phyloP scores from a whole-genome alignment of 1,140 invertebrate species.

The Saccostrea echinata region DNA sequence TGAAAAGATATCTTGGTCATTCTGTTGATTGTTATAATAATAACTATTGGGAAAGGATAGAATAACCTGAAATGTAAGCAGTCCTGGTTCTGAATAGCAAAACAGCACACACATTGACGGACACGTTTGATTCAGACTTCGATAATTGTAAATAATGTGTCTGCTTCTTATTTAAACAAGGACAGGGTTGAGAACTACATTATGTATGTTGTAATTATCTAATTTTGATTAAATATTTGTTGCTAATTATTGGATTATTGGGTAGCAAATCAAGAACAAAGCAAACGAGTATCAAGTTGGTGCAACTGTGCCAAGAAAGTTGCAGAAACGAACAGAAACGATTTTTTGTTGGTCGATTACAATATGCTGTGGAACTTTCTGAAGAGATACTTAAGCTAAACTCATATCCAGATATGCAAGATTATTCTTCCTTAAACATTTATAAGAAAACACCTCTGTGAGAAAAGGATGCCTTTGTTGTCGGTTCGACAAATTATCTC shows the following conservation, averaged over 20 bases:
- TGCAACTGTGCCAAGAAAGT: too few species aligned
- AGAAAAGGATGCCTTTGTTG: too few species aligned
- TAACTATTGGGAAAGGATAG: not conserved
- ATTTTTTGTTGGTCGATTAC: too few species aligned
- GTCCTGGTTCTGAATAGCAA: not conserved
- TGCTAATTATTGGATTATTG: slow-evolving; percentile 8
- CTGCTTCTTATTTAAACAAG: slow-evolving; percentile 6
- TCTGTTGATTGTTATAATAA: not conserved
- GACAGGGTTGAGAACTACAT: not conserved
- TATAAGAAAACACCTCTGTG: too few species aligned
- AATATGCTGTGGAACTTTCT: too few species aligned
- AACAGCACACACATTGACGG: not conserved
- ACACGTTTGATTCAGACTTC: not conserved
- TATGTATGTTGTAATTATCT: not conserved
- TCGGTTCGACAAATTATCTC: too few species aligned
- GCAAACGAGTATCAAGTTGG: too few species aligned
- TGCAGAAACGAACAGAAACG: too few species aligned
- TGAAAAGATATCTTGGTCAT: not conserved
- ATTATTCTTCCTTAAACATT: too few species aligned
- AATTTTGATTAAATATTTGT: slow-evolving; percentile 10
- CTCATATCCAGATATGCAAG: too few species aligned
- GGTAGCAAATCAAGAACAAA: not conserved
- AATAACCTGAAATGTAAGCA: not conserved
- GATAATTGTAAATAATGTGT: slow-evolving; percentile 33
- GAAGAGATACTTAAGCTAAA: too few species aligned